Evolutionary conservation across 2,888 invertebrate species (phyloP), one percentile per base, ranked within the genome.

Genomic region (Lissocephala sabroskyi): DNA sequence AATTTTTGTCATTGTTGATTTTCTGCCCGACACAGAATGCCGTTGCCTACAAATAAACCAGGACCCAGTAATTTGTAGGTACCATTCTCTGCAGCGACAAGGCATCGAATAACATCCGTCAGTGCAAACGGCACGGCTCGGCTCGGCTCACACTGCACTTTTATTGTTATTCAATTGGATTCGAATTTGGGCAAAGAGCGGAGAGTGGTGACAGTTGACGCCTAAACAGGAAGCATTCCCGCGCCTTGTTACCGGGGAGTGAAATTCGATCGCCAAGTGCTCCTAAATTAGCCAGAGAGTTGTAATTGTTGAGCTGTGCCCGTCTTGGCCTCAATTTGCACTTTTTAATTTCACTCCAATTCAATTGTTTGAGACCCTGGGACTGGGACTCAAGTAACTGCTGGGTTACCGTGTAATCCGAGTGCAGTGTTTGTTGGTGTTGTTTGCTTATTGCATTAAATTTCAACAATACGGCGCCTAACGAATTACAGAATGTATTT

Each of bases 131-230:
- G n/a, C n/a, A n/a, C n/a, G n/a, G n/a, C n/a, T n/a, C n/a, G n/a
- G n/a, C n/a, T n/a, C n/a, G n/a, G n/a, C n/a, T n/a, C 45, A 49
- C 56, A 65, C 52, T 67, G 73, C 65, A 59, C 41, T 65, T 80
- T 81, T 71, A 81, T 81, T 81, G 80, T 74, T 65, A 77, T 79
- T 81, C 79, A 80, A 81, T 82, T 81, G 79, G 64, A 73, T 77
- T 73, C 71, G 75, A 75, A 65, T 73, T 73, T 58, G 57, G 45
- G 37, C 45, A 39, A 40, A 44, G 41, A 36, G 18, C 47, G 41
- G 41, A 41, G 14, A 48, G 13, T 42, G 41, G 64, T 77, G 71
- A 77, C 70, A 71, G 61, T 71, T 77, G 77, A 77, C 71, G 77
- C 77, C 71, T 74, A 68, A 73, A 76, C 74, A 71, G 77, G 62